Base-by-base conservation (phyloP, 2,797 vertebrate species). In the Oreochromis grahami region DNA sequence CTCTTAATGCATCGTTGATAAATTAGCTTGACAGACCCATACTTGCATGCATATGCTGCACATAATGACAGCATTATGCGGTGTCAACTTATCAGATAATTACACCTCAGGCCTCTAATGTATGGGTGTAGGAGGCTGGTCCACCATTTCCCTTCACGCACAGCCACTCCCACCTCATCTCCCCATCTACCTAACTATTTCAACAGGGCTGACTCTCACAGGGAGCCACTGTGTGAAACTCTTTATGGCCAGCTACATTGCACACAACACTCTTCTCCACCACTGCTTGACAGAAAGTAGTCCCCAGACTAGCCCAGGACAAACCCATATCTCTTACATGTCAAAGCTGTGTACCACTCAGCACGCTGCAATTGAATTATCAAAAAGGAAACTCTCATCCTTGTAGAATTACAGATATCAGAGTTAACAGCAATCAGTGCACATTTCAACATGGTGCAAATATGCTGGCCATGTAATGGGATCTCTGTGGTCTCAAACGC, bases 321-420 rank as follows among this genome's bases (percentile, higher is more conserved):
- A 85, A 92, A 14, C 76, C 63, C 14, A 21, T 38, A 45, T 38
- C 9, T 83, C 78, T 70, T 80, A 78, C 72, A 53, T 56, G 77
- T 43, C 83, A 80, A 92, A 88, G 78, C 72, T 87, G 88, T 83
- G 82, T 90, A 86, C 91, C 83, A 87, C 78, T 88, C 81, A 91
- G 68, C 60, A 63, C n/a, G 4, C 65, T n/a, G 5, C 26, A 56
- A 92, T 90, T 92, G 17, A 82, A 91, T 95, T 86, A 90, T 81
- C 32, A 84, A 9, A 83, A 77, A 84, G 91, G 93, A 92, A 93
- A 95, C 84, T 88, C 85, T 93, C 81, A 86, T 78, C 79, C 88
- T 86, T 90, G 91, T 86, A 84, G 74, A 83, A 91, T 83, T 91
- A 60, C 52, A 76, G 88, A 81, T 78, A 83, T 91, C 65, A 85